These are phyloP conservation scores for Acromyrmex echinatior DNA, from an alignment of 1,140 invertebrate species.

Conservation along the genomic window DNA sequence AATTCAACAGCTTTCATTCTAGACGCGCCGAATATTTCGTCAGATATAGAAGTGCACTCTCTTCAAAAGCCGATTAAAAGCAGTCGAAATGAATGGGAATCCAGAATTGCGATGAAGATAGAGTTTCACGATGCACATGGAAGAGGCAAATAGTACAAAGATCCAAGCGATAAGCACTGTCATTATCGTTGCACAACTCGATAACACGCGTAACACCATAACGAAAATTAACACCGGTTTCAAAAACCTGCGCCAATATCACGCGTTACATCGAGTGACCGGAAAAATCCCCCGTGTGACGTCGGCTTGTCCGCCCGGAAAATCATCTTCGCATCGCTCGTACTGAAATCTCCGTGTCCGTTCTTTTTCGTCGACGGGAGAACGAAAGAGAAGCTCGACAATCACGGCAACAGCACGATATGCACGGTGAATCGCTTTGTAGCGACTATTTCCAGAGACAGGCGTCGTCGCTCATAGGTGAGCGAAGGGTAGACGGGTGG, in stretches of 20 bases:
- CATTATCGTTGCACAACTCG: slow-evolving; percentile 43
- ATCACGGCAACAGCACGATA: slow-evolving; percentile 59
- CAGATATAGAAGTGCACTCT: neutral
- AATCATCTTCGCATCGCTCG: slow-evolving; percentile 21
- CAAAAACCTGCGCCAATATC: neutral
- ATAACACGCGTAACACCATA: slow-evolving; percentile 5
- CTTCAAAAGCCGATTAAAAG: slow-evolving; percentile 8
- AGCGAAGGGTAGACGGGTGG: slow-evolving; percentile 65
- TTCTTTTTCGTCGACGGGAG: neutral
- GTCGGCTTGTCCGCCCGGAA: neutral
- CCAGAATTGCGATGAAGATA: neutral
- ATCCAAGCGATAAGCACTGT: slow-evolving; percentile 4
- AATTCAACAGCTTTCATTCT: slow-evolving; percentile 5
- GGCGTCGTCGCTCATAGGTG: slow-evolving; percentile 49
- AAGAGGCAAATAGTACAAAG: neutral
- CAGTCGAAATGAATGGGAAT: neutral
- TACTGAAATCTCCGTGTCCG: no score
- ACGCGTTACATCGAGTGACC: neutral
- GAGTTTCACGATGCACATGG: neutral
- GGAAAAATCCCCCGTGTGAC: neutral
- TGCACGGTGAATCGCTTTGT: slow-evolving; percentile 71
- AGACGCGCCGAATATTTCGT: neutral
- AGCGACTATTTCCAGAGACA: slow-evolving; percentile 72
- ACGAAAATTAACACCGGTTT: slow-evolving; percentile 15
- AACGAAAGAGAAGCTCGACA: slow-evolving; percentile 35